These are phyloP conservation scores for Phalloptychus januarius DNA, from an alignment of 2,797 vertebrate genomes.

Conservation along the genomic window DNA sequence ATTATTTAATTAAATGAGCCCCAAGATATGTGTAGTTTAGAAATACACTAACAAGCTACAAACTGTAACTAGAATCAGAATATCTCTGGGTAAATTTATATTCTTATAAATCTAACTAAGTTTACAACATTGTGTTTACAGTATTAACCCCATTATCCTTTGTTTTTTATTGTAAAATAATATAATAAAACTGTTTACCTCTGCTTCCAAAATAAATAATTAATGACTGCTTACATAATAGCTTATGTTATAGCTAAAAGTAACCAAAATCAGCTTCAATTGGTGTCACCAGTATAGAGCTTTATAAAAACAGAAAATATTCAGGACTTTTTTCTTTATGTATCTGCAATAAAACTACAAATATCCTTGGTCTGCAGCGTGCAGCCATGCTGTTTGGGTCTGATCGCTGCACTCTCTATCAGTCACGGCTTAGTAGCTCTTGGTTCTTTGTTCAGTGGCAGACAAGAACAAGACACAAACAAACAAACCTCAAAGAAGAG, in stretches of 20 bases:
- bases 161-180: neutral
- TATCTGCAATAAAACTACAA: neutral
- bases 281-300: neutral
- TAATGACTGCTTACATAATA: neutral
- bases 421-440: conserved; percentile 54
- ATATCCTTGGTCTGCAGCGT: conserved; percentile 17
- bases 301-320: too few relatives aligned
- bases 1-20: neutral
- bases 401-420: conserved; percentile 27
- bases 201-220: neutral
- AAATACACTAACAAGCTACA: neutral
- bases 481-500: conserved; percentile 27
- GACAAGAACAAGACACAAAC: conserved; percentile 13
- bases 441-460: conserved; percentile 45
- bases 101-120: too few relatives aligned
- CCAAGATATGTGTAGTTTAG: neutral
- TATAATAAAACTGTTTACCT: neutral
- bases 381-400: conserved; percentile 23
- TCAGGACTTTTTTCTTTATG: neutral
- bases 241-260: neutral
- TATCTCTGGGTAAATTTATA: neutral
- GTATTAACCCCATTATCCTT: too few relatives aligned
- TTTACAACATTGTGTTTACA: too few relatives aligned
- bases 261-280: neutral
- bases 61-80: neutral